Conservation (phyloP, 2,113 vertebrate genomes). For the Thunnus maccoyii region DNA sequence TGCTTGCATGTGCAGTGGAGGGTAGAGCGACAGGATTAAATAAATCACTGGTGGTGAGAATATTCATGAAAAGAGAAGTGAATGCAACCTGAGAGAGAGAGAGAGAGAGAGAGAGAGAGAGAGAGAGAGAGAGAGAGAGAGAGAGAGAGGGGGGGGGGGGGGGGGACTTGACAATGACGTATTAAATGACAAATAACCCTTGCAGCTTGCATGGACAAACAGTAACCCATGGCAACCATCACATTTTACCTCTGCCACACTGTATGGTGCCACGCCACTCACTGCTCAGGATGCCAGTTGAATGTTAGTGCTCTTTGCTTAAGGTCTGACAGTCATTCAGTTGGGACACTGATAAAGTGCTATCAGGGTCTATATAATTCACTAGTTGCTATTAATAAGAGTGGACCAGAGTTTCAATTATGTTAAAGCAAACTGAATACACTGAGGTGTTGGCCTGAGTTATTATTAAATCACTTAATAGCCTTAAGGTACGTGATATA, state of each 20-base stretch:
- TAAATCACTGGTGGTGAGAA: slow-evolving; percentile 75
- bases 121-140: slow-evolving; percentile 21
- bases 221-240: slow-evolving; percentile 72
- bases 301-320: slow-evolving; percentile 20
- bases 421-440: not conserved
- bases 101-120: slow-evolving; percentile 30
- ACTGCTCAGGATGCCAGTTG: not conserved
- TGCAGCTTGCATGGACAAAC: slow-evolving; percentile 59
- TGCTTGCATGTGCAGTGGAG: slow-evolving; percentile 58
- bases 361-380: not conserved
- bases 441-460: not conserved
- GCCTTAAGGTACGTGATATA: not conserved
- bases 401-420: not conserved
- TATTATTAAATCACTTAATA: slow-evolving; percentile 12
- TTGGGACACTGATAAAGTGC: slow-evolving; percentile 2
- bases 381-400: slow-evolving; percentile 7
- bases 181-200: slow-evolving; percentile 75
- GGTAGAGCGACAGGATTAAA: slow-evolving; percentile 71
- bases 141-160: slow-evolving; percentile 17
- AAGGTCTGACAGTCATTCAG: slow-evolving; percentile 21
- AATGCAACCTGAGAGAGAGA: slow-evolving; percentile 60
- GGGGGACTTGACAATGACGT: slow-evolving; percentile 58
- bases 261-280: slow-evolving; percentile 1
- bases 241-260: slow-evolving; percentile 29
- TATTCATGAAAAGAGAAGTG: slow-evolving; percentile 76